Evolutionary conservation across 1,140 invertebrate genomes (phyloP), one percentile per base, ranked within the genome.

Genomic region (Pseudomyrmex flavicornis): DNA sequence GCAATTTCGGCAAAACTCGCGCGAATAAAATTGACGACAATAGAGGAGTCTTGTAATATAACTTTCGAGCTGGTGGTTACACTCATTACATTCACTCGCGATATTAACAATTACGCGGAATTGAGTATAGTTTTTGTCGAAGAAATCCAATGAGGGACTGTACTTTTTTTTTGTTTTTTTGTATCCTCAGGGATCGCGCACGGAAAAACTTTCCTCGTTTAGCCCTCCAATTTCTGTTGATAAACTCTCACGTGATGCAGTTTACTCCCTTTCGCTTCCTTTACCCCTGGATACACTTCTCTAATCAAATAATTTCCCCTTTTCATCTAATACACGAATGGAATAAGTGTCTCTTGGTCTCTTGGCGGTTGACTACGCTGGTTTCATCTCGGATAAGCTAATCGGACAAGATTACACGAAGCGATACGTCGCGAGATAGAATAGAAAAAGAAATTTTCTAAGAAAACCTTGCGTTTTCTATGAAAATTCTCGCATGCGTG

Each of bases 251-350:
- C 73, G 63, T 86, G 79, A 89, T 74, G 61, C 54, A 62, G 74
- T 17, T 89, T 88, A 84, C 56, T 50, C 76, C 76, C 54, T 79
- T 59, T 12, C 52, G 20, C 13, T 85, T 59, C 65, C 84, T 54
- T 13, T 80, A 74, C 12, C 74, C 22, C 15, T 35, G 66, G 35
- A 76, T 62, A 86, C 58, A 66, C 66, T 83, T 65, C 62, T 46
- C 66, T 88, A 88, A 88, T 88, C 88, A 68, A 89, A 89, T 88
- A 72, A 88, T 48, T 48, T 82, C 70, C 76, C 76, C 56, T 66
- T 80, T 82, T 83, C 84, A 70, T 48, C 84, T 79, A 86, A 89
- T 88, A 84, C 62, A 22, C 54, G 20, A 82, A 54, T 62, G 75
- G 85, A 84, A 85, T 86, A 82, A 89, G 72, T 77, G 58, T 75